Base-by-base conservation (phyloP, 2,113 vertebrate species). In the Vicugna pacos region DNA sequence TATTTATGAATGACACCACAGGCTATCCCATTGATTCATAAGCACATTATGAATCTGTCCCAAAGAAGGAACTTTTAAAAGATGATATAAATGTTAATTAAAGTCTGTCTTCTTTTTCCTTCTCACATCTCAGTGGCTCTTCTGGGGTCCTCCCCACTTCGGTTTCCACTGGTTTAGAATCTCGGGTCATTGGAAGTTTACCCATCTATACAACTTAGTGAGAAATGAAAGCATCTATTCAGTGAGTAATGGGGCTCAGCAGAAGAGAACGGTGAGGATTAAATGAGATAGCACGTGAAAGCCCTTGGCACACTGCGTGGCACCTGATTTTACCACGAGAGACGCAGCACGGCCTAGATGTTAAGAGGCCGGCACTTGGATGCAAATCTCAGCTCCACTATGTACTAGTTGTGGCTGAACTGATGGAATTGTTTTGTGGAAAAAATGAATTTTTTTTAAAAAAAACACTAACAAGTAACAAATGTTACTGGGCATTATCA, bases 71-170 rank as follows among this genome's bases (percentile, higher is more conserved):
- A 77, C 4, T 88, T 86, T 52, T 67, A 42, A 73, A 65, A 6
- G 28, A 58, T 56, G 32, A 77, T 26, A n/a, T 69, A 89, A 42
- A 76, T 38, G 10, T 24, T 38, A 42, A 80, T 38, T 32, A 84
- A 73, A 77, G 22, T 60, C 73, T 46, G 28, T 8, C n/a, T 89
- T 93, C 46, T 69, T 38, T 84, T 83, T 56, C 35, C 69, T 58
- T 94, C n/a, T 79, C 75, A 46, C 8, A 20, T 62, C 75, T 81
- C 58, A 95, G 9, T 60, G 42, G 42, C 73, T 76, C 50, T 75
- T 65, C 54, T 58, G 81, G 48, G 52, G 38, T 56, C 58, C 42
- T 38, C 13, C 9, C 8, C 17, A 28, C 35, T 69, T 69, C 26
- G 32, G 14, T 75, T 93, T 80, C 60, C 67, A 70, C 20, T 26